These are phyloP conservation scores for Neopelma chrysocephalum DNA, from an alignment of 2,797 vertebrate genomes.

Conservation along the genomic window DNA sequence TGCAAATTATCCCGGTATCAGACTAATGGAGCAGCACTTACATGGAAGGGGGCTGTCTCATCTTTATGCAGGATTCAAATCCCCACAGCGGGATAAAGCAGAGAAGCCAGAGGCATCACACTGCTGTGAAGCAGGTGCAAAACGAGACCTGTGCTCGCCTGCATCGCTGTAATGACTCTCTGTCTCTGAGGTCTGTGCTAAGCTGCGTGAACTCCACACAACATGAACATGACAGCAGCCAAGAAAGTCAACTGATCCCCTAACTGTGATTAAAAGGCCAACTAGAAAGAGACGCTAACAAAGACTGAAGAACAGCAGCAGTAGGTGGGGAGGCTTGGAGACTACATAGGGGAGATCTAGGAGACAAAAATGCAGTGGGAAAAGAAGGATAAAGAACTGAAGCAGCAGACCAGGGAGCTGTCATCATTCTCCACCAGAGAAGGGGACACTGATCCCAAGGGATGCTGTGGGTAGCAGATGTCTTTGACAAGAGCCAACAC, in stretches of 20 bases:
- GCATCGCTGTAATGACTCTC: neutral
- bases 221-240: neutral
- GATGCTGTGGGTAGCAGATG: neutral
- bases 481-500: neutral
- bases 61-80: neutral
- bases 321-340: neutral
- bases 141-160: neutral
- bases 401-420: neutral
- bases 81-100: neutral
- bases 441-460: neutral
- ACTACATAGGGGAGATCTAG: neutral
- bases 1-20: neutral
- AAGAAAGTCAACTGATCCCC: neutral
- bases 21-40: neutral
- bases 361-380: neutral
- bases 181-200: neutral
- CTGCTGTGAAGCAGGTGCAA: neutral
- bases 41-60: neutral
- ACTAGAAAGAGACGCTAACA: neutral
- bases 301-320: neutral
- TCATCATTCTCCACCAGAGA: neutral
- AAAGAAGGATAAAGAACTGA: neutral
- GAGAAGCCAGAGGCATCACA: neutral
- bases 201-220: neutral
- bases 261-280: neutral